phyloP scores from a whole-genome alignment of 2,113 vertebrate species.

The Protobothrops mucrosquamatus region DNA sequence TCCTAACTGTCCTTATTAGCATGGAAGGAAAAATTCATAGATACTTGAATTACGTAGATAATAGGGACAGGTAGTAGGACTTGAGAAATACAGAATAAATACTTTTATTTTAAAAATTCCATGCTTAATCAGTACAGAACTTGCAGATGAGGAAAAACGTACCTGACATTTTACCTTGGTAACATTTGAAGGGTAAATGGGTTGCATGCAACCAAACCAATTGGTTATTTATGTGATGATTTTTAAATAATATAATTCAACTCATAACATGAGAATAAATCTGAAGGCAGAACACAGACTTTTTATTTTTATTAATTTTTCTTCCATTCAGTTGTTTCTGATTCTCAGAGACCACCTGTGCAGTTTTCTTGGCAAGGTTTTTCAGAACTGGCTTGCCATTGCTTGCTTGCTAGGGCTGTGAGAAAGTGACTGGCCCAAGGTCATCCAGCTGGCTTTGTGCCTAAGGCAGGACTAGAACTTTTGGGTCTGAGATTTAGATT shows the following conservation, averaged over 20 bases:
- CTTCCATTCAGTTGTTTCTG: neutral
- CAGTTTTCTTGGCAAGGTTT: neutral
- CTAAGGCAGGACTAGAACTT: neutral
- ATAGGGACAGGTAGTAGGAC: constrained; percentile 4
- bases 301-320: neutral
- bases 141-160: neutral
- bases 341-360: neutral
- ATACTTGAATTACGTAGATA: neutral
- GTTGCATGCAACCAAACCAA: neutral
- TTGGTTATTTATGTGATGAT: neutral
- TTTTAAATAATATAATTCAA: neutral
- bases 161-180: neutral
- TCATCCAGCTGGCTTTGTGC: neutral
- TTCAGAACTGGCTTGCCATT: neutral
- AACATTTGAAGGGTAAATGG: neutral
- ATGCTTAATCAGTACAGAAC: neutral
- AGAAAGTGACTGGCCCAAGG: neutral
- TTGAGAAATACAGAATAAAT: neutral
- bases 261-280: neutral
- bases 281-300: neutral
- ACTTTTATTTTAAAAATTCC: neutral
- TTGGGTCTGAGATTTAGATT: neutral
- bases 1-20: neutral
- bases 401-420: neutral
- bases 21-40: neutral